These are phyloP conservation scores for Daktulosphaira vitifoliae DNA, from an alignment of 1,140 invertebrate species.

Conservation along the genomic window DNA sequence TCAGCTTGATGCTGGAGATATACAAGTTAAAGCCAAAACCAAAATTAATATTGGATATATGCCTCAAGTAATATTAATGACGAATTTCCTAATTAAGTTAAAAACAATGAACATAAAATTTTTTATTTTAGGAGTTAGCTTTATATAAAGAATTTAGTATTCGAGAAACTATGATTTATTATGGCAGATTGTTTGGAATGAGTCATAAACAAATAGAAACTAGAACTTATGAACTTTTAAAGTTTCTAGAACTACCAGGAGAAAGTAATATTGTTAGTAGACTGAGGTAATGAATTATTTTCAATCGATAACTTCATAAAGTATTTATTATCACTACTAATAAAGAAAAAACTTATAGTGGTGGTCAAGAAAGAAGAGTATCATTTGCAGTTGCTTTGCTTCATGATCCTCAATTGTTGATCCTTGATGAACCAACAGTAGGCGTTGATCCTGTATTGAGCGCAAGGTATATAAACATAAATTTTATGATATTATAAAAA, in stretches of 20 bases:
- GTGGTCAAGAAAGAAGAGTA: conserved; percentile 78
- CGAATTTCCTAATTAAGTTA: neutral
- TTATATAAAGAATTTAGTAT: conserved; percentile 52
- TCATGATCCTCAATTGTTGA: conserved; percentile 76
- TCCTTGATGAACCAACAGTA: conserved; percentile 87
- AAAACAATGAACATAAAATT: no score
- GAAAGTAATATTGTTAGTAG: conserved; percentile 37
- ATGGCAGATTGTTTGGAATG: conserved; percentile 50
- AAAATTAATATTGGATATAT: conserved; percentile 72
- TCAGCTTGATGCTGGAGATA: conserved; percentile 63
- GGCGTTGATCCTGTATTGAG: conserved; percentile 81
- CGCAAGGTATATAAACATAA: conserved; percentile 41
- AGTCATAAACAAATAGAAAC: conserved; percentile 44
- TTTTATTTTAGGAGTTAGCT: conserved; percentile 42
- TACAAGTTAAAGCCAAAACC: conserved; percentile 69
- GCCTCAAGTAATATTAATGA: conserved; percentile 54
- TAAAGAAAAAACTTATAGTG: no score
- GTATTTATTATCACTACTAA: neutral
- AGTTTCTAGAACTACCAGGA: conserved; percentile 37
- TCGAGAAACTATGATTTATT: conserved; percentile 49
- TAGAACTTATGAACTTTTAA: conserved; percentile 48
- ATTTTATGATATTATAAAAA: neutral
- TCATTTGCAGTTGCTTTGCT: conserved; percentile 78
- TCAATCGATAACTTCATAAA: neutral
- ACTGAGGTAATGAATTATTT: conserved; percentile 35